These are phyloP conservation scores for Coremacera marginata DNA, from an alignment of 2,888 invertebrate species.

Conservation along the genomic window DNA sequence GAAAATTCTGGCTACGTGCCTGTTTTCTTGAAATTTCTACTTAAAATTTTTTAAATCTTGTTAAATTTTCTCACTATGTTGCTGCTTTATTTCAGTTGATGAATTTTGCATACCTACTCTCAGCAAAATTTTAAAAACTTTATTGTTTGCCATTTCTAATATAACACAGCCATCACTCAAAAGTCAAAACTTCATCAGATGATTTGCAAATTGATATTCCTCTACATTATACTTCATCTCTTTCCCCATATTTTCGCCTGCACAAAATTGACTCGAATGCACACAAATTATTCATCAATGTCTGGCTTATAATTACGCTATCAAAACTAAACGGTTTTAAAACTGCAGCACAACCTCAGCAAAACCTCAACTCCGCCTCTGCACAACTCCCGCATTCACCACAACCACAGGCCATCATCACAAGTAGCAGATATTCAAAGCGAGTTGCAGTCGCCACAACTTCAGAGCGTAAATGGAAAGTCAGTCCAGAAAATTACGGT, in stretches of 20 bases:
- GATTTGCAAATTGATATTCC: too few species aligned
- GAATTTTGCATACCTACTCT: too few species aligned
- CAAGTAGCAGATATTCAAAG: background rate
- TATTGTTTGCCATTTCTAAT: too few species aligned
- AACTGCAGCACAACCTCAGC: background rate
- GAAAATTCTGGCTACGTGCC: too few species aligned
- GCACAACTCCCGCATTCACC: background rate
- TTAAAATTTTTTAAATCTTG: too few species aligned
- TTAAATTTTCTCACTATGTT: too few species aligned
- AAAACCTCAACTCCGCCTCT: background rate
- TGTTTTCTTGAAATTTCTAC: too few species aligned
- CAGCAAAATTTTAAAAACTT: too few species aligned
- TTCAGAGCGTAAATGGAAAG: conserved; percentile 1
- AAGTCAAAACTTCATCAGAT: too few species aligned
- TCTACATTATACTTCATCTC: too few species aligned
- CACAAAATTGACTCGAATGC: background rate
- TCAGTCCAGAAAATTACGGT: conserved; percentile 19
- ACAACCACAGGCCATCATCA: background rate
- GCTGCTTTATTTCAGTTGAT: too few species aligned
- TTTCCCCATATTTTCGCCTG: background rate
- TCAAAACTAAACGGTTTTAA: conserved; percentile 20
- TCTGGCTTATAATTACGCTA: conserved; percentile 20
- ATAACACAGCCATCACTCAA: too few species aligned
- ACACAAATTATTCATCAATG: background rate
- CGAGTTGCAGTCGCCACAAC: conserved; percentile 1